phyloP scores from a whole-genome alignment of 2,888 invertebrate genomes.

The Thysanoteuthis rhombus region DNA sequence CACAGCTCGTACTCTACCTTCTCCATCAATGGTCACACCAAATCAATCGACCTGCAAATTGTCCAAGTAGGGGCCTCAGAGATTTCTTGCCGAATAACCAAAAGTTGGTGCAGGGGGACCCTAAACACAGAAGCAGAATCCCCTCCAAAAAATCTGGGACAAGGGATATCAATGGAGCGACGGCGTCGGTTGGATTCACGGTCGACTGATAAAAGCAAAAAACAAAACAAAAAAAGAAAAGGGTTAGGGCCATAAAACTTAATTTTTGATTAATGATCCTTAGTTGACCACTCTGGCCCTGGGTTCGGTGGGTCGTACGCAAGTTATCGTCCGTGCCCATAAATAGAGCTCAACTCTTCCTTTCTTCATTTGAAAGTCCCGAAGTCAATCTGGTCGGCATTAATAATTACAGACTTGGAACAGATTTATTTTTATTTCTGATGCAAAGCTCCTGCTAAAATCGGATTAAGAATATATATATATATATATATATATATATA shows the following conservation, averaged over 20 bases:
- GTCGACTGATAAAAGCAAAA: background rate
- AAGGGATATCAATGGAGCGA: background rate
- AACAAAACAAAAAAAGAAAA: background rate
- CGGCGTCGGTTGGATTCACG: background rate
- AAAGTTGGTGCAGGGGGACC: background rate
- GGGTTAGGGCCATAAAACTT: background rate
- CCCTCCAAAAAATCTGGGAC: background rate
- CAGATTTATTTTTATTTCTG: background rate
- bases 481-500: too few species aligned
- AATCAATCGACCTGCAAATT: background rate
- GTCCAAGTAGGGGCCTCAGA: background rate
- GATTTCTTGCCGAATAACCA: background rate
- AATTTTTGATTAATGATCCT: background rate
- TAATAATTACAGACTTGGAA: background rate
- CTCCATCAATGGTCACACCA: background rate
- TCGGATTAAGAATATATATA: too few species aligned
- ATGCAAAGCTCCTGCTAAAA: background rate
- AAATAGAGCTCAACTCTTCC: background rate
- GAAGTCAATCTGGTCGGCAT: background rate
- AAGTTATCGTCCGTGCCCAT: background rate
- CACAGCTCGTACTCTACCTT: background rate
- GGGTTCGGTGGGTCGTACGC: background rate
- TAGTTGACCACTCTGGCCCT: background rate
- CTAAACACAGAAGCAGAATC: background rate
- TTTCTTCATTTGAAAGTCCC: background rate